phyloP scores from a whole-genome alignment of 1,140 invertebrate genomes.

The Drosophila busckii region DNA sequence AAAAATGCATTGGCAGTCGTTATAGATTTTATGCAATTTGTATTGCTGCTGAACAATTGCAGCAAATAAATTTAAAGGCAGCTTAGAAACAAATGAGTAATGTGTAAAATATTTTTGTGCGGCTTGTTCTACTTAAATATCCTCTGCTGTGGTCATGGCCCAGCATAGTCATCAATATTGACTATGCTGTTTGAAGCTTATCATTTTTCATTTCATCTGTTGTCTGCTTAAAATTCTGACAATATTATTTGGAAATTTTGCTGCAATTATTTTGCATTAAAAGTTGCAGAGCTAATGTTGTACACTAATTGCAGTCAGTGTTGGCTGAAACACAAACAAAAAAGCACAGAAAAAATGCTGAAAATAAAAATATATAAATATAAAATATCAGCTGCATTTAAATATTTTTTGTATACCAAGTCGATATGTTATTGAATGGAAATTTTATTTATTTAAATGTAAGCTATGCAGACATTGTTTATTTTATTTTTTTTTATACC shows the following conservation, averaged over 20 bases:
- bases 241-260: background rate
- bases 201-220: constrained; percentile 40
- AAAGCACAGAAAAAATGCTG: too few species aligned
- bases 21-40: constrained; percentile 39
- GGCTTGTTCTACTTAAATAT: background rate
- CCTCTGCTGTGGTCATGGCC: constrained; percentile 12
- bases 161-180: constrained; percentile 22
- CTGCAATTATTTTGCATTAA: constrained; percentile 30
- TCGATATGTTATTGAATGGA: too few species aligned
- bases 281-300: too few species aligned
- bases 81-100: background rate
- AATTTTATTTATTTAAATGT: too few species aligned
- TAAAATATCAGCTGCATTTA: too few species aligned
- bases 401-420: too few species aligned
- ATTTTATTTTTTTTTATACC: too few species aligned
- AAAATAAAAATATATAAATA: too few species aligned
- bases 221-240: constrained; percentile 5
- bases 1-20: constrained; percentile 65
- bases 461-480: too few species aligned
- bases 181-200: constrained; percentile 17
- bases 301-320: too few species aligned
- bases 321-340: too few species aligned
- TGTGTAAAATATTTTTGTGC: background rate
- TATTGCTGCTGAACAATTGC: constrained; percentile 16
- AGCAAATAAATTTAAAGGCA: constrained; percentile 7